These are phyloP conservation scores for Ruditapes philippinarum DNA, from an alignment of 1,140 invertebrate genomes.

Conservation along the genomic window DNA sequence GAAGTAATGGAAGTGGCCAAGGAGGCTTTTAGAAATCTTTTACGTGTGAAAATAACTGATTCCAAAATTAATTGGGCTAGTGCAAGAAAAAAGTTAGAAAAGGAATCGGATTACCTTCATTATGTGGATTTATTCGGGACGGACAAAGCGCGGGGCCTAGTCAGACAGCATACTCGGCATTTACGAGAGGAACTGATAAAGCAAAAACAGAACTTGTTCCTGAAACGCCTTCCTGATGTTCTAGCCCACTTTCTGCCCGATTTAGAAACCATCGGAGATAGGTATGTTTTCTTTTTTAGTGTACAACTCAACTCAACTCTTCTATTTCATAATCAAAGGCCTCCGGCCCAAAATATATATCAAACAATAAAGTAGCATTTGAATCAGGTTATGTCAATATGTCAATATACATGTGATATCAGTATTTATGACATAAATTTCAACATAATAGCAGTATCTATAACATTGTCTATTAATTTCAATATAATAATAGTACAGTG, in stretches of 20 bases:
- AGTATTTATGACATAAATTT: too few relatives aligned
- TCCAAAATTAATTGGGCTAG: slow-evolving; percentile 95
- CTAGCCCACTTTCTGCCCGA: slow-evolving; percentile 94
- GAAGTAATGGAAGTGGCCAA: slow-evolving; percentile 93
- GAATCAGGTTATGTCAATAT: too few relatives aligned
- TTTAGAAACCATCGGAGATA: slow-evolving; percentile 91
- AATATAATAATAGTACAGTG: too few relatives aligned
- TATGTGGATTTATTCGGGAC: slow-evolving; percentile 97
- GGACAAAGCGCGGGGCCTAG: slow-evolving; percentile 93
- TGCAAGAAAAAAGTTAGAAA: slow-evolving; percentile 94
- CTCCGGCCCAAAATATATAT: too few relatives aligned
- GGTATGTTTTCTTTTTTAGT: slow-evolving; percentile 88
- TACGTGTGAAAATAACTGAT: slow-evolving; percentile 89
- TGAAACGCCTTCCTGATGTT: slow-evolving; percentile 93
- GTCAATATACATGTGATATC: too few relatives aligned
- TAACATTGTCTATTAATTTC: too few relatives aligned
- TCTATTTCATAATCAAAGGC: too few relatives aligned
- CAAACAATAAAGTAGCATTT: too few relatives aligned
- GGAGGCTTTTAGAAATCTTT: slow-evolving; percentile 82
- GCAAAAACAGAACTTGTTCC: slow-evolving; percentile 93
- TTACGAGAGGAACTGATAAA: slow-evolving; percentile 95
- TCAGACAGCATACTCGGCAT: slow-evolving; percentile 94
- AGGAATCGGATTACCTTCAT: slow-evolving; percentile 95
- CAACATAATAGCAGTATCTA: too few relatives aligned
- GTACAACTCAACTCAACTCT: too few relatives aligned